Percentiles rank a stretch among this genome's conserved stretches.
Conservation (phyloP, 2,888 invertebrate genomes). For the Aproaerema taeniolella region DNA sequence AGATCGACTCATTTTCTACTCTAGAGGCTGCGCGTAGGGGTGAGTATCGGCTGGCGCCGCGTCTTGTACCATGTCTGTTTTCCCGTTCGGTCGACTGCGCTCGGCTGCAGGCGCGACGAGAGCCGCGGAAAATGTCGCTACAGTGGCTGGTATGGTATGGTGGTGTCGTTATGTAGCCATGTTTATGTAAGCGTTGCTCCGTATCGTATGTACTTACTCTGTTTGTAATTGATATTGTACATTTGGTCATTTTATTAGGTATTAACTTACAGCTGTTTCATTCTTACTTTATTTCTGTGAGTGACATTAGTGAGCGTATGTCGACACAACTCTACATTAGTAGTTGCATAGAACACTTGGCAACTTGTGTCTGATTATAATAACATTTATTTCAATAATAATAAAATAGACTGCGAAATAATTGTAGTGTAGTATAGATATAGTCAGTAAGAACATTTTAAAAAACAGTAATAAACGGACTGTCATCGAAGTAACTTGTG, state of each 20-base stretch:
- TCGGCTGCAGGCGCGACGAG: conserved; percentile 60
- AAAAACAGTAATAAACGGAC: too few relatives aligned
- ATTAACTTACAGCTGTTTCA: conserved; percentile 10
- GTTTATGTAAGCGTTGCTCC: conserved; percentile 15
- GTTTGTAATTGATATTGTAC: conserved; percentile 61
- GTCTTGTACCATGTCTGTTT: conserved; percentile 55
- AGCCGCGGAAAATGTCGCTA: conserved; percentile 43
- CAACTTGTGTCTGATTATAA: too few relatives aligned
- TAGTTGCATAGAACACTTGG: too few relatives aligned
- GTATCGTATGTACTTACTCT: conserved; percentile 23
- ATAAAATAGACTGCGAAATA: too few relatives aligned
- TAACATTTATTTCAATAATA: too few relatives aligned
- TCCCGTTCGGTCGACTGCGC: conserved; percentile 70
- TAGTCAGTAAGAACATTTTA: too few relatives aligned
- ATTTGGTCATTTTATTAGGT: conserved; percentile 44
- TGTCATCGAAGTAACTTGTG: too few relatives aligned
- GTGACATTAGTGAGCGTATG: too few relatives aligned
- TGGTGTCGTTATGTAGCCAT: conserved; percentile 1
- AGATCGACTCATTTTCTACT: conserved; percentile 25
- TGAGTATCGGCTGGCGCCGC: conserved; percentile 13
- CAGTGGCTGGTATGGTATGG: conserved; percentile 9
- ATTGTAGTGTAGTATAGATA: too few relatives aligned
- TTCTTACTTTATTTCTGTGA: not conserved
- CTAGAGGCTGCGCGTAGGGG: conserved; percentile 19
- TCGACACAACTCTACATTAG: too few relatives aligned